phyloP scores from a whole-genome alignment of 2,113 vertebrate species.

The Cryptoleucopteryx plumbea region DNA sequence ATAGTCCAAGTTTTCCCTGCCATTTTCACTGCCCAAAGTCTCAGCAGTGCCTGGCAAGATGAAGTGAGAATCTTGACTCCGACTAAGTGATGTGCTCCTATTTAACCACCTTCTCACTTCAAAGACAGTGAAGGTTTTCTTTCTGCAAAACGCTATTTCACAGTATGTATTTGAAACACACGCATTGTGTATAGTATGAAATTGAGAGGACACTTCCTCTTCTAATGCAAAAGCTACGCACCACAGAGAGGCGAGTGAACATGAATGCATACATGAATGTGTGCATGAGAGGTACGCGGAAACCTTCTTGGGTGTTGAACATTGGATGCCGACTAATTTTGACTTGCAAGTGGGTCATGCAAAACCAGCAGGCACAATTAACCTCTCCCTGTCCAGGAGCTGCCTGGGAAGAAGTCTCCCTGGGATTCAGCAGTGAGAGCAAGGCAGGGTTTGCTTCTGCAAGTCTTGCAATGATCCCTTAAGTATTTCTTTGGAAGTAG shows the following conservation, averaged over 20 bases:
- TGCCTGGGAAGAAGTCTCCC: background rate
- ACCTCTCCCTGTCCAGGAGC: background rate
- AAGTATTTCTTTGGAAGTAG: background rate
- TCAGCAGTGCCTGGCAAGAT: background rate
- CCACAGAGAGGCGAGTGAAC: background rate
- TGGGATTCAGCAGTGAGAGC: fast-evolving
- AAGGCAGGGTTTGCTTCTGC: background rate
- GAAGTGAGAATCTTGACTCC: background rate
- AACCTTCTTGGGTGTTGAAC: background rate
- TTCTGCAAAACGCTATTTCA: background rate
- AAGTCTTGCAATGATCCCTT: background rate
- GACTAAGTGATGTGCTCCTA: background rate
- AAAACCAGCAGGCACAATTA: background rate
- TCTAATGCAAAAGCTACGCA: background rate
- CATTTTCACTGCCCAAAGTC: background rate
- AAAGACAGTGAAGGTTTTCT: background rate
- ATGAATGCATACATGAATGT: background rate
- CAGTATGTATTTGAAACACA: background rate
- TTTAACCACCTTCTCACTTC: background rate
- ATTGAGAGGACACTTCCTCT: background rate
- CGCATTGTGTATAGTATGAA: background rate
- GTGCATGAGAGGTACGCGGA: background rate
- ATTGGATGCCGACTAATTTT: background rate
- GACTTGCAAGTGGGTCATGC: background rate
- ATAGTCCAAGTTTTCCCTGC: background rate